Evolutionary conservation across 1,140 invertebrate genomes (phyloP).

Genomic region (Leptopilina boulardi): DNA sequence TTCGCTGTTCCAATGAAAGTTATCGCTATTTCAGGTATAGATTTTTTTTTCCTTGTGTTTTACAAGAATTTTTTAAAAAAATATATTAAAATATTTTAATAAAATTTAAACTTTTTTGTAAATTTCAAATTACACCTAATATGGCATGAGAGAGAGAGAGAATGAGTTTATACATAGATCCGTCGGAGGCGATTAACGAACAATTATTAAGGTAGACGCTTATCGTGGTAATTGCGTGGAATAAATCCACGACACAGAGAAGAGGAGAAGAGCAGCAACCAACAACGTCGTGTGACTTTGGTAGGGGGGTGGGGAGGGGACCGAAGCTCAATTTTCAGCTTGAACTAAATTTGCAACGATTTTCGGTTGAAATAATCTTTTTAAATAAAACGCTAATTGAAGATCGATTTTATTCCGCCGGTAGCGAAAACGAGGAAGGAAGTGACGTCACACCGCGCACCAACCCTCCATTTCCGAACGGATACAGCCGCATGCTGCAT

Average conservation of each 20-base stretch:
- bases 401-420: slow-evolving; percentile 44
- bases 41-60: no score
- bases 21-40: no score
- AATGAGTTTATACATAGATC: slow-evolving; percentile 42
- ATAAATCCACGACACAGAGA: slow-evolving; percentile 50
- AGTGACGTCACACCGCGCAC: slow-evolving; percentile 52
- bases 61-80: no score
- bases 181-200: slow-evolving; percentile 54
- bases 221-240: slow-evolving; percentile 55
- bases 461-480: slow-evolving; percentile 54
- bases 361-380: slow-evolving; percentile 50
- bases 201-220: slow-evolving; percentile 56
- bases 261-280: no score
- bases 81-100: no score
- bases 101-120: no score
- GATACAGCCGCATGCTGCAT: slow-evolving; percentile 42
- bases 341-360: slow-evolving; percentile 40
- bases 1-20: no score
- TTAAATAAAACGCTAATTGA: slow-evolving; percentile 50
- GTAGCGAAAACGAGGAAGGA: slow-evolving; percentile 46
- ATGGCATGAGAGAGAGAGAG: neutral
- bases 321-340: slow-evolving; percentile 44
- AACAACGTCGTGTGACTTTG: no score
- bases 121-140: slow-evolving; percentile 15
- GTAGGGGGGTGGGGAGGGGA: no score